Conservation (phyloP, 2,888 invertebrate species). For the Diarsia mendica region DNA sequence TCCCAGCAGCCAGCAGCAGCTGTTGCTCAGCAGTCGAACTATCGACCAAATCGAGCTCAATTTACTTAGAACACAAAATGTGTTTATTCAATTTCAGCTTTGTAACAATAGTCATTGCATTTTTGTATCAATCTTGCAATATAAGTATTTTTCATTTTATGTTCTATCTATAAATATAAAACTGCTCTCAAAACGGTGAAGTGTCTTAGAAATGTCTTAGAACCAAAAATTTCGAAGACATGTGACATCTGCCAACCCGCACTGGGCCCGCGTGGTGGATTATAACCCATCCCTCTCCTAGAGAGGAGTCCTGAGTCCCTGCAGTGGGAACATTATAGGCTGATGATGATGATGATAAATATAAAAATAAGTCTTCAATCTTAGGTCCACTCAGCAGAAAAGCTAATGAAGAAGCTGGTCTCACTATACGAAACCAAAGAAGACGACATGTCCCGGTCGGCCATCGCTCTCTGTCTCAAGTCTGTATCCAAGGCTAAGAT, state of each 20-base stretch:
- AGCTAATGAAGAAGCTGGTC: constrained; percentile 90
- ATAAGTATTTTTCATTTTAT: no score
- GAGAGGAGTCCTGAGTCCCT: no score
- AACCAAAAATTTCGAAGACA: no score
- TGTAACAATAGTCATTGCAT: not conserved
- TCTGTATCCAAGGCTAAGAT: constrained; percentile 95
- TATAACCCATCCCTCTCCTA: no score
- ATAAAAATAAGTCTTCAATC: constrained; percentile 9
- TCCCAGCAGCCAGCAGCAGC: no score
- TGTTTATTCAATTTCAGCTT: not conserved
- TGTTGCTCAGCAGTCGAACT: not conserved
- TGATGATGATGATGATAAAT: no score
- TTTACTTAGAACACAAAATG: not conserved
- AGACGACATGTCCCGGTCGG: constrained; percentile 94
- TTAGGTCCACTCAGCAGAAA: constrained; percentile 89
- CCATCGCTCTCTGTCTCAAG: constrained; percentile 94
- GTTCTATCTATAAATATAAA: not conserved
- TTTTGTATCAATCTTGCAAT: not conserved
- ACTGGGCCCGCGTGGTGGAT: no score
- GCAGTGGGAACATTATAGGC: no score
- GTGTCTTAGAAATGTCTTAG: no score
- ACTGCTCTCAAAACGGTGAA: no score
- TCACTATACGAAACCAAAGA: constrained; percentile 89
- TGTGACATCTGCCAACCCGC: no score
- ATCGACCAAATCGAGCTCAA: not conserved